Base-by-base conservation (phyloP, 1,140 invertebrate species). In the Drosophila pruinosa region DNA sequence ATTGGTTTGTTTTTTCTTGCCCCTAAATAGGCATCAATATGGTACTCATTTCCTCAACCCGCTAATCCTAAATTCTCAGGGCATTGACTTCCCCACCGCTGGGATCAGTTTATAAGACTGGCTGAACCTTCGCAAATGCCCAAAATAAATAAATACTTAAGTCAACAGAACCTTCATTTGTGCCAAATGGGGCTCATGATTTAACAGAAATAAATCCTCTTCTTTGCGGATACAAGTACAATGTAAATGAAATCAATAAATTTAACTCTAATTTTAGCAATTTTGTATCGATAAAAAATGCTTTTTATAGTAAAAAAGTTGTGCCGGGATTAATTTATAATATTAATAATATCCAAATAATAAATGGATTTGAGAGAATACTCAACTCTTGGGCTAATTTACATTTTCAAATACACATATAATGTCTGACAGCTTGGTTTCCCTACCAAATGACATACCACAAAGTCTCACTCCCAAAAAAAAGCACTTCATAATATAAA, bases 381-480 rank as follows among this genome's bases (percentile, higher is more conserved):
- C 12, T n/a, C n/a, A 1, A n/a, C 31, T 10, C 8, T 34, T 34
- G 31, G 12, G 5, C 31, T 12, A 4, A 34, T 12, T 12, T 12
- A 34, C 4, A 34, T 34, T 3, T 4, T 34, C 12, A 34, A 34
- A 34, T 34, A n/a, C 12, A 12, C 3, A 34, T n/a, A 34, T 12
- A 34, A 34, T 34, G 31, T 34, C 31, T 34, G 12, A 34, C 31
- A 34, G n/a, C 31, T 34, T 34, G 31, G 3, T 59, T 36, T 17
- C 38, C 17, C 38, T 17, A 19, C 17, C 17, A 41, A 41, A 41
- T 15, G 3, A 17, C 38, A 41, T 19, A 14, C 38, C 38, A 15
- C 38, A 41, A 41, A 48, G 17, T 58, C 14, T 59, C 19, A 48
- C 28, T 47, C 41, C 58, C 45, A 50, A 65, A 34, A 22, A 63